Evolutionary conservation across 2,113 vertebrate genomes (phyloP).

Genomic region (Etheostoma spectabile): DNA sequence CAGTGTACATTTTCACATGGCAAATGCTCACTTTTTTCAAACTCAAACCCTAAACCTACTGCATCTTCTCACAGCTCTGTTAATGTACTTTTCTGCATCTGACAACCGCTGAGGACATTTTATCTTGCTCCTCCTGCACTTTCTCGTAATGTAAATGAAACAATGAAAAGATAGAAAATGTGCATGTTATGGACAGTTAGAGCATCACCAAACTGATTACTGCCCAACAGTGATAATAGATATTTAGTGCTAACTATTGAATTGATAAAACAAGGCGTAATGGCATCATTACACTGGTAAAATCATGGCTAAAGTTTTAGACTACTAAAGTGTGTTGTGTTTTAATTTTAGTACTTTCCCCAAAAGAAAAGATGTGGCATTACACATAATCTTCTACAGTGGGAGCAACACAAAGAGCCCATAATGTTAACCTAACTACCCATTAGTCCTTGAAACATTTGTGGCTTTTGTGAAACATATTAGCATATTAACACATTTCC

Average conservation of each 20-base stretch:
- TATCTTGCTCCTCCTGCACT: neutral
- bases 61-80: neutral
- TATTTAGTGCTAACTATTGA: neutral
- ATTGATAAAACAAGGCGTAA: neutral
- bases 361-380: neutral
- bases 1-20: neutral
- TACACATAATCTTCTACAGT: neutral
- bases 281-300: neutral
- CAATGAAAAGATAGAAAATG: neutral
- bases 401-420: neutral
- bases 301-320: neutral
- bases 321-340: neutral
- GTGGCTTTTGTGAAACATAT: neutral
- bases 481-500: neutral
- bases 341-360: neutral
- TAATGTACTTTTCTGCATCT: neutral
- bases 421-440: neutral
- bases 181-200: neutral
- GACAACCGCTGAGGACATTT: neutral
- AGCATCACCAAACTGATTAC: neutral
- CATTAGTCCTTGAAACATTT: neutral
- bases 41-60: neutral
- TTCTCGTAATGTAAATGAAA: neutral
- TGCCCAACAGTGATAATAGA: neutral
- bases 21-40: neutral